phyloP scores from a whole-genome alignment of 1,140 invertebrate species.

The Augochlora pura region DNA sequence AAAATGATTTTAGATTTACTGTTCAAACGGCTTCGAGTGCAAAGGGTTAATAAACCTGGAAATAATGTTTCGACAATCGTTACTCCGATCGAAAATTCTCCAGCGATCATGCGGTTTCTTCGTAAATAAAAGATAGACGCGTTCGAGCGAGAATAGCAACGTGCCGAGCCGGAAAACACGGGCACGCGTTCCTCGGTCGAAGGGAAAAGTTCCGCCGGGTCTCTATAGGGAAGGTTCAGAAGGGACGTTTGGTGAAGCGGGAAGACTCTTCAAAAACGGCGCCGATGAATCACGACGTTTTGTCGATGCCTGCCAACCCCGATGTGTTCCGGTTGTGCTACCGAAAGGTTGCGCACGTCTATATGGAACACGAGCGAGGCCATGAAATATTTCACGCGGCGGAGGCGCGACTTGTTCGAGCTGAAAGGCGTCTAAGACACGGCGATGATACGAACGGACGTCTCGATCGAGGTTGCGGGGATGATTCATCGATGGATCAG shows the following conservation, averaged over 20 bases:
- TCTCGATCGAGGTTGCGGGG: not conserved
- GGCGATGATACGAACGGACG: not conserved
- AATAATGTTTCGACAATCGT: no score
- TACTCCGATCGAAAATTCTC: no score
- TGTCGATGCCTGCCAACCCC: not conserved
- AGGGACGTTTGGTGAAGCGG: constrained; percentile 2
- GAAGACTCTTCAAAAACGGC: constrained; percentile 23
- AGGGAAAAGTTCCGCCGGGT: constrained; percentile 5
- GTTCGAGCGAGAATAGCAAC: not conserved
- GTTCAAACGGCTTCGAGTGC: no score
- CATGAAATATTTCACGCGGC: constrained; percentile 32
- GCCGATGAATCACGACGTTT: constrained; percentile 44
- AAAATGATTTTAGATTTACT: no score
- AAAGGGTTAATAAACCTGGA: no score
- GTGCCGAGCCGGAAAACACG: no score
- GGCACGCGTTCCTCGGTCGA: not conserved
- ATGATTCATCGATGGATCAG: no score
- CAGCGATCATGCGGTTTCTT: no score
- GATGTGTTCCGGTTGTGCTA: not conserved
- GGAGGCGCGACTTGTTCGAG: not conserved
- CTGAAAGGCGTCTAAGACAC: not conserved
- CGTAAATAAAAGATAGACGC: no score
- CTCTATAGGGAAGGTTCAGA: not conserved
- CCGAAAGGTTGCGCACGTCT: constrained; percentile 20
- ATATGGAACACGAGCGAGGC: not conserved